Evolutionary conservation across 2,113 vertebrate genomes (phyloP).

Genomic region (Callaeas wilsoni): DNA sequence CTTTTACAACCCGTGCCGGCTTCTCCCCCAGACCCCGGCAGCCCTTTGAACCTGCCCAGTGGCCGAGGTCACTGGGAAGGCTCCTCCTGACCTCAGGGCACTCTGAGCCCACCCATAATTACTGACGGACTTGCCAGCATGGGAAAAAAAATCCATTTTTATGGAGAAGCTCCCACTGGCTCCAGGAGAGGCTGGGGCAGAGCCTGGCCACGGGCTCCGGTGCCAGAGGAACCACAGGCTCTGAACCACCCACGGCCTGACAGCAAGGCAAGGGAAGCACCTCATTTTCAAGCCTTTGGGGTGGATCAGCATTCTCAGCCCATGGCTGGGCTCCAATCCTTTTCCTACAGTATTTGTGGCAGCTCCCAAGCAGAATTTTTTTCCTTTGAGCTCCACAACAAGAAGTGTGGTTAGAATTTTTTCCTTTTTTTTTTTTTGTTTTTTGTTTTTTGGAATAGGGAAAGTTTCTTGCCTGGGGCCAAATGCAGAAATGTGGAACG

Average conservation of each 20-base stretch:
- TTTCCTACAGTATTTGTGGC: background rate
- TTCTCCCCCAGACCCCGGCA: background rate
- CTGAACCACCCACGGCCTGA: background rate
- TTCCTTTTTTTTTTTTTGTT: background rate
- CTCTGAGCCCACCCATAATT: background rate
- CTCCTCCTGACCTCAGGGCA: background rate
- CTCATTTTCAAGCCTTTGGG: background rate
- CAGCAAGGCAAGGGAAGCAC: background rate
- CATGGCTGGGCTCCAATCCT: background rate
- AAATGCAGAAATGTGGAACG: background rate
- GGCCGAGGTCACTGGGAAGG: background rate
- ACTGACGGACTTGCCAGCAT: background rate
- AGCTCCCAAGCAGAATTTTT: background rate
- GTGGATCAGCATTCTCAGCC: background rate
- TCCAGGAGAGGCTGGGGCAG: background rate
- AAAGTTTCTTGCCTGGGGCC: background rate
- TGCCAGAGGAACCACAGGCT: background rate
- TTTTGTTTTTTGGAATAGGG: background rate
- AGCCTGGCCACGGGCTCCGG: rapidly evolving
- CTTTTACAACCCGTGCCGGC: background rate
- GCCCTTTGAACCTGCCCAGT: background rate
- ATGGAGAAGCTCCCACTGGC: background rate
- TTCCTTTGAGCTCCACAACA: background rate
- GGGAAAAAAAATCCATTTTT: rapidly evolving
- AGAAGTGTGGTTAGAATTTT: background rate